phyloP scores from a whole-genome alignment of 2,797 vertebrate genomes.

The Rhynchotus rufescens region DNA sequence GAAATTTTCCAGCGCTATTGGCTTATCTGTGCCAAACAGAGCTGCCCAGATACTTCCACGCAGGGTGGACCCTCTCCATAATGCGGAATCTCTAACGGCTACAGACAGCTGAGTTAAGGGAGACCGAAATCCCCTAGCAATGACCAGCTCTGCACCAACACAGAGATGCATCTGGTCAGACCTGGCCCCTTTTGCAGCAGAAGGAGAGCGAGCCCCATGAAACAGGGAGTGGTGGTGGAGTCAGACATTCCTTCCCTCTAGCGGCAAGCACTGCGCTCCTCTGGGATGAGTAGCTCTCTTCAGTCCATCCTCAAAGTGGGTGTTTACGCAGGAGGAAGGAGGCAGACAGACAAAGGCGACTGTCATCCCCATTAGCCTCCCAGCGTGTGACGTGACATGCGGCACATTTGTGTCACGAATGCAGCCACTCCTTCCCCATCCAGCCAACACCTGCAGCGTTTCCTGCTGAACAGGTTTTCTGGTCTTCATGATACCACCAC shows the following conservation, averaged over 20 bases:
- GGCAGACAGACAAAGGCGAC: background rate
- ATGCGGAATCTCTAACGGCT: background rate
- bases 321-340: background rate
- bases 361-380: background rate
- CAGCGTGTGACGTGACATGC: background rate
- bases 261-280: background rate
- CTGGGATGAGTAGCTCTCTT: background rate
- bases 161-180: background rate
- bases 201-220: background rate
- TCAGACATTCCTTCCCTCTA: background rate
- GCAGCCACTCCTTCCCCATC: slow-evolving; percentile 33
- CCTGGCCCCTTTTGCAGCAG: too few species aligned
- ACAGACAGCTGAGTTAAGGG: accelerated
- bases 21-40: background rate
- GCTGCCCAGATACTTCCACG: accelerated
- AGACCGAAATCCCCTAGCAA: background rate
- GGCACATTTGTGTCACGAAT: slow-evolving; percentile 32
- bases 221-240: background rate
- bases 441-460: background rate
- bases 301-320: background rate
- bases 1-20: background rate
- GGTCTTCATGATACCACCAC: background rate
- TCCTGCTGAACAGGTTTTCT: slow-evolving; percentile 64
- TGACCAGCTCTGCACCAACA: background rate
- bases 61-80: accelerated